phyloP scores from a whole-genome alignment of 2,888 invertebrate species.

The Mimas tiliae region DNA sequence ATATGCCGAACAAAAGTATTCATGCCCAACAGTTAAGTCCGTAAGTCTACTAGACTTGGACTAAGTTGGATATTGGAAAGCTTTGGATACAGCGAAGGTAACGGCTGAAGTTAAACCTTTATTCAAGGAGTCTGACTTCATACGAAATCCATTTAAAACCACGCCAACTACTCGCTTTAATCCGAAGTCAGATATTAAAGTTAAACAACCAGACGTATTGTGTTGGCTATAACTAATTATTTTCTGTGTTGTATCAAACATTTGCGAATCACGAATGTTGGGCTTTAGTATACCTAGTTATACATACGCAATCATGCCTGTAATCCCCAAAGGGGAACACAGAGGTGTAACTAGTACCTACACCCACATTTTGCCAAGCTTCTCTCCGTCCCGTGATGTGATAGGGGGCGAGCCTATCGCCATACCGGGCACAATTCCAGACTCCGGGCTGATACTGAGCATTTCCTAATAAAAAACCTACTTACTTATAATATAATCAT shows the following conservation, averaged over 20 bases:
- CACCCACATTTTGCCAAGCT: too few relatives aligned
- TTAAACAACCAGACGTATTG: background rate
- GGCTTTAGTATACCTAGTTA: background rate
- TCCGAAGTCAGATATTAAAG: conserved; percentile 34
- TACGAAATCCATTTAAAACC: conserved; percentile 8
- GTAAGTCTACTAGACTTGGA: conserved; percentile 11
- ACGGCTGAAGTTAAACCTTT: conserved; percentile 16
- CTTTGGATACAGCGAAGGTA: conserved; percentile 12
- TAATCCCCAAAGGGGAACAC: too few relatives aligned
- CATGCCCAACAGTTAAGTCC: conserved; percentile 3
- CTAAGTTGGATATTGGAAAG: conserved; percentile 23
- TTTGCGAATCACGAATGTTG: background rate
- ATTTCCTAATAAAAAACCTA: too few relatives aligned
- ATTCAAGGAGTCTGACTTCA: conserved; percentile 7
- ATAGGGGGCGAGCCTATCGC: too few relatives aligned
- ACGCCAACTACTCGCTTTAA: conserved; percentile 36
- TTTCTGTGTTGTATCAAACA: background rate
- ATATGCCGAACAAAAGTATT: conserved; percentile 1
- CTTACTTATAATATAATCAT: background rate
- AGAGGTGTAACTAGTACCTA: too few relatives aligned
- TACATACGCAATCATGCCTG: too few relatives aligned
- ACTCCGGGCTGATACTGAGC: too few relatives aligned
- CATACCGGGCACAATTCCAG: too few relatives aligned
- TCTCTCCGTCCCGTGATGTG: too few relatives aligned
- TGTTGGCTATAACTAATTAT: background rate